Evolutionary conservation across 1,140 invertebrate genomes (phyloP).

Genomic region (Drosophila elegans): DNA sequence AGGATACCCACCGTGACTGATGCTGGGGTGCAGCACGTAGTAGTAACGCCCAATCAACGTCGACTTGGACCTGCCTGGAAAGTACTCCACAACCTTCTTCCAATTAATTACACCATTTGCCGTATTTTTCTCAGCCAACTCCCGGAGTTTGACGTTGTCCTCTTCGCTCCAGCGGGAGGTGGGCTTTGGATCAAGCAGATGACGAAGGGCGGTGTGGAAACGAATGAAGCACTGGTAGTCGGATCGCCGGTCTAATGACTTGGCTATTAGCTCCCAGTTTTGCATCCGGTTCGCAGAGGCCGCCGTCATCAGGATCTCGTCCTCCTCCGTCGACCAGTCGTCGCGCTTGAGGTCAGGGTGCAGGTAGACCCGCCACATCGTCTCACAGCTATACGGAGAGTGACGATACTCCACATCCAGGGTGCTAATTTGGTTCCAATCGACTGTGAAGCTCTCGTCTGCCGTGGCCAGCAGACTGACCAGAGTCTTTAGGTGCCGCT

Average conservation of each 20-base stretch:
- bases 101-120: constrained; percentile 88
- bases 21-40: constrained; percentile 80
- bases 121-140: constrained; percentile 86
- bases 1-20: constrained; percentile 65
- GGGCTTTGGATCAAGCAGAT: constrained; percentile 71
- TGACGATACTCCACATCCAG: constrained; percentile 85
- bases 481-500: constrained; percentile 39
- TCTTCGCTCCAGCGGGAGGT: constrained; percentile 86
- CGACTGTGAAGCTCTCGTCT: constrained; percentile 67
- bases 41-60: constrained; percentile 88
- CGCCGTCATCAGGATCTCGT: constrained; percentile 85
- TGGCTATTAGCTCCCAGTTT: constrained; percentile 88
- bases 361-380: constrained; percentile 89
- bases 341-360: constrained; percentile 88
- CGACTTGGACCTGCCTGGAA: constrained; percentile 87
- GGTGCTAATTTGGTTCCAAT: constrained; percentile 85
- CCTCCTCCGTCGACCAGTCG: constrained; percentile 87
- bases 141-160: constrained; percentile 87
- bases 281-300: constrained; percentile 85
- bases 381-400: constrained; percentile 86
- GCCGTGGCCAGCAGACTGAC: constrained; percentile 43
- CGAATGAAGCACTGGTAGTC: constrained; percentile 89
- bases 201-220: constrained; percentile 86
- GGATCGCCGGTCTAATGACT: constrained; percentile 86
- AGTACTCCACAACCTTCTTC: constrained; percentile 87